Evolutionary conservation across 2,797 vertebrate genomes (phyloP), one percentile per base, ranked within the genome.

Genomic region (Pseudomugil gertrudae): DNA sequence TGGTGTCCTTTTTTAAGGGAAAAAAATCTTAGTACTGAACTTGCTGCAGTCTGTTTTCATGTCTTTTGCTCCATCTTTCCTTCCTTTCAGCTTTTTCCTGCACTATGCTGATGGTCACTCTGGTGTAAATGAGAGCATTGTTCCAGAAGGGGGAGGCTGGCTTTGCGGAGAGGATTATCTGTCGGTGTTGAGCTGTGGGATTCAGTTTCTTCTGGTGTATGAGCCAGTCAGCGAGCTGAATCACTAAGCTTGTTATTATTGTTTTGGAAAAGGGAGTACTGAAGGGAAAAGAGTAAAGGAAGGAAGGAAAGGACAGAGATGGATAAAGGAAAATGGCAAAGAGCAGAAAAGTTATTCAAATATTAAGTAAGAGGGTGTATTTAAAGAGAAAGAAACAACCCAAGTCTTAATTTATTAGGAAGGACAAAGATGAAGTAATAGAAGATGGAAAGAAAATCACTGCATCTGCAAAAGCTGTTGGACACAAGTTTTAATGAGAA

Each of bases 101-200:
- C 72, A 62, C 69, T 72, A 71, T 62, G 75, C 73, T 81, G 66
- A 80, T 81, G 84, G 81, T 86, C 87, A 87, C 72, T 85, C 68
- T 80, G 76, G 81, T 85, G 80, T 89, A 87, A 90, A 89, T 90
- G 89, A 91, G 77, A 86, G 85, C 90, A 87, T 91, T 92, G 90
- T 89, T 90, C 87, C 84, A 83, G 88, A 82, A 82, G 76, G 76
- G 69, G 85, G 80, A 90, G 83, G 73, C 88, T 81, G 79, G 86
- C 87, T 89, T 89, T 91, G 89, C 86, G 60, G 80, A 83, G 79
- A 87, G 90, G 93, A 93, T 93, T 93, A 93, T 87, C 80, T 89
- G 74, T 81, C 78, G 80, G 81, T 83, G 84, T 84, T 87, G 89
- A 91, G 88, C 89, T 84, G 87, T 84, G 79, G 84, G 82, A 87